Base-by-base conservation (phyloP, 2,113 vertebrate species). In the Nematolebias whitei region DNA sequence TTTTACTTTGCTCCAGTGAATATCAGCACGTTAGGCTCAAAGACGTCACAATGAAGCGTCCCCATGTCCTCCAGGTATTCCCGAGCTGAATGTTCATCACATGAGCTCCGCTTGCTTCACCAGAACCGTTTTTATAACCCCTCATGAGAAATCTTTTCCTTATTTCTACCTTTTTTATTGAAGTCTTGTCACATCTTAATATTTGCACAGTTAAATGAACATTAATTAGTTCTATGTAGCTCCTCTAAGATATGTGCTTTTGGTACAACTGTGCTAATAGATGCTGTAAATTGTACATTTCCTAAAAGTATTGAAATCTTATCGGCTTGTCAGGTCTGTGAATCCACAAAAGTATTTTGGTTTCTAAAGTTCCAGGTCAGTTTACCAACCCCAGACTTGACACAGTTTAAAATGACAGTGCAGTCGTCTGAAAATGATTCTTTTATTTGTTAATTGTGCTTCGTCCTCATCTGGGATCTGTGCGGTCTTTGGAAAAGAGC, bases 1-100 rank as follows among this genome's bases (percentile, higher is more conserved):
- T 52, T 45, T 65, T 54, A 50, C 55, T 44, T 29, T 76, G 44
- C 56, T 67, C 44, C 61, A 45, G 49, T 75, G 57, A 65, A 12
- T 52, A 12, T 43, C 50, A 65, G 41, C 61, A 65, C 40, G 12
- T 49, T 15, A 32, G 18, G 3, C 54, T 51, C 5, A 58, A 74
- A 22, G 35, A 51, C 61, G 9, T 23, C 12, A 15, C 43, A 4
- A 5, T 4, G 11, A 59, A 74, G 9, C 43, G 23, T 29, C 55
- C 12, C 1, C 10, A 61, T 26, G 38, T 50, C 24, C 20, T 64
- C 18, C 53, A n/a, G 9, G 40, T 5, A 5, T 51, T 53, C 13
- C 49, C 19, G 4, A 70, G 20, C 47, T 13, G 57, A 4, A 16
- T 61, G 48, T 15, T 22, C 26, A 23, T 56, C 19, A 41, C 35